Evolutionary conservation across 1,140 invertebrate genomes (phyloP), one percentile per base, ranked within the genome.

Genomic region (Odontomachus brunneus): DNA sequence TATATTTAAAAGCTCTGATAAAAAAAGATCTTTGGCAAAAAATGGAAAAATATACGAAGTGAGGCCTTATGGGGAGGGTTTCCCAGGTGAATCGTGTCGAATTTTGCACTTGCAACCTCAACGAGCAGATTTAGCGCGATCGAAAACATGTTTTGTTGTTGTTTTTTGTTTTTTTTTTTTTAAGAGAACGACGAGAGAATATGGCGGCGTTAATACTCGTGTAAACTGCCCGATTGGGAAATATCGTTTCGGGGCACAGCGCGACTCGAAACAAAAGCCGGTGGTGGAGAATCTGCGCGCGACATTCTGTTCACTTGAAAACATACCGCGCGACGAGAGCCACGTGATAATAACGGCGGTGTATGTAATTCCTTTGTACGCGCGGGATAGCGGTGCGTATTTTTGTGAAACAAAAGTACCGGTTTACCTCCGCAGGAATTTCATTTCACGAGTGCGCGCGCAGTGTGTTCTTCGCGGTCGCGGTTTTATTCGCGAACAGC

Each of bases 401-500:
- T 76, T 66, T 76, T 19, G 15, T 29, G 49, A 76, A 76, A 76
- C 49, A 76, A 76, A 63, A 76, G 62, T 76, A 49, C 49, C 60
- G 62, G 60, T 76, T 66, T 14, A 55, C 62, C 53, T 76, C 74
- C 48, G 60, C 62, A 76, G 48, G 48, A 76, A 76, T 66, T 76
- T 76, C 48, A 76, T 76, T 76, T 76, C 22, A 29, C 26, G 24
- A 17, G 14, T 38, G 38, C 29, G 2, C 62, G 59, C 59, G 57
- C n/a, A n/a, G n/a, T n/a, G n/a, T n/a, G n/a, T n/a, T n/a, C 49
- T 62, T 51, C 38, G n/a, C 29, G 48, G 24, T 9, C 48, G 74
- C 63, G 49, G 24, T 66, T 76, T 76, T 76, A 76, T 76, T 66
- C 51, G 48, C 48, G n/a, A n/a, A n/a, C n/a, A n/a, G n/a, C n/a